phyloP scores from a whole-genome alignment of 2,113 vertebrate genomes.

The Gallinago paraguaiae region DNA sequence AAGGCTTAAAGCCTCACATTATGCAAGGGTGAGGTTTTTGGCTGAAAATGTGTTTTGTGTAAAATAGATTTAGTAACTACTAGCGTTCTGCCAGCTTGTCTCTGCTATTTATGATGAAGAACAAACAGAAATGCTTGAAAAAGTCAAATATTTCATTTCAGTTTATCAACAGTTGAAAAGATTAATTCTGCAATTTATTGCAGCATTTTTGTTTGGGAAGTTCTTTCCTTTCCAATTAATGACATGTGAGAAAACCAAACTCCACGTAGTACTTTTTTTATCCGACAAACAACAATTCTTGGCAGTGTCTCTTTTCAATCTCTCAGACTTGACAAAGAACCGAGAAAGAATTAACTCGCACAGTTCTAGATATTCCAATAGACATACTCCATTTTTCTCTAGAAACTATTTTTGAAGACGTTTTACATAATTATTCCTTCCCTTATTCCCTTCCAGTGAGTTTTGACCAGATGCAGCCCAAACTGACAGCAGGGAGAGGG shows the following conservation, averaged over 20 bases:
- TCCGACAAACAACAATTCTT: not conserved
- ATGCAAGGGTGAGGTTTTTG: not conserved
- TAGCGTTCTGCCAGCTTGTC: not conserved
- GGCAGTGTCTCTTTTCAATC: not conserved
- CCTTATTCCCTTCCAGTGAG: not conserved
- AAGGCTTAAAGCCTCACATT: not conserved
- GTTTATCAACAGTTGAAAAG: not conserved
- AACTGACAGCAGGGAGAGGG: not conserved
- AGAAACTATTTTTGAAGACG: not conserved
- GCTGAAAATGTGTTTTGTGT: not conserved
- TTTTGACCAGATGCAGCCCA: not conserved
- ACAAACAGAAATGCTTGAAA: not conserved
- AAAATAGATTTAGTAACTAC: not conserved
- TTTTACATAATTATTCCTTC: not conserved
- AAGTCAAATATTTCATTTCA: not conserved
- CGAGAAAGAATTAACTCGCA: not conserved
- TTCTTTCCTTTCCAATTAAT: not conserved
- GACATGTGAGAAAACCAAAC: not conserved
- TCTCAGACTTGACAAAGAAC: not conserved
- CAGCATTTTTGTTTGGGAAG: not conserved
- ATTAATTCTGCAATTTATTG: not conserved
- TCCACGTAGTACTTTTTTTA: not conserved
- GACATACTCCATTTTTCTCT: not conserved
- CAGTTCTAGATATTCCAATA: not conserved
- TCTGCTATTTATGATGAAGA: not conserved